Evolutionary conservation across 2,113 vertebrate genomes (phyloP), one percentile per base, ranked within the genome.

Genomic region (Ceratotherium simum): DNA sequence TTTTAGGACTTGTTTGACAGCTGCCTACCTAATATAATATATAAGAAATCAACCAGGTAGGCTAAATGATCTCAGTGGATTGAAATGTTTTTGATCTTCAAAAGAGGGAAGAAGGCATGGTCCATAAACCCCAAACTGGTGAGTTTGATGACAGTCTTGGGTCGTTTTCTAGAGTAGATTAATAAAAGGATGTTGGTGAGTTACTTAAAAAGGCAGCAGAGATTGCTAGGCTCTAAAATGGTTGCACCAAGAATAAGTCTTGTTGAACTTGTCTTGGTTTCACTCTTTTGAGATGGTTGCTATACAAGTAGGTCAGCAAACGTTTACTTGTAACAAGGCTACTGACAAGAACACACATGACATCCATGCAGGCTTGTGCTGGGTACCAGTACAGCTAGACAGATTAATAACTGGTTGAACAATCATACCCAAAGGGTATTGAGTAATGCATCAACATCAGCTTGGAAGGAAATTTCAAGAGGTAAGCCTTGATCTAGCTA

Each of bases 261-360:
- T 20, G 20, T 75, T 90, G 79, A 81, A 83, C 58, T 85, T 78
- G 67, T 69, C 93, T 91, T 39, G 54, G 81, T 90, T 93, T 96
- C 75, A 46, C 17, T 93, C 70, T 92, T 91, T 54, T 14, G 23
- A 75, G 48, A 83, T n/a, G n/a, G 42, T 73, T 95, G 62, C 62
- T 90, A 14, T 58, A 27, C 56, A 21, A n/a, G 27, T 90, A 82
- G 70, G 62, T 89, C 42, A 67, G 56, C 48, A 93, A 89, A 83
- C 39, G 11, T 27, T 8, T 42, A 60, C n/a, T 64, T 72, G 29
- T 58, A 90, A 69, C 31, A 93, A 79, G 29, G 3, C 36, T 90
- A 21, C 79, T 76, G 84, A 97, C 73, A 84, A 96, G 95, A 95
- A 76, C 25, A 92, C 29, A n/a, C 2, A 8, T 69, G 78, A 73